Conservation (phyloP, 2,888 invertebrate genomes). For the Palloptera scutellata region DNA sequence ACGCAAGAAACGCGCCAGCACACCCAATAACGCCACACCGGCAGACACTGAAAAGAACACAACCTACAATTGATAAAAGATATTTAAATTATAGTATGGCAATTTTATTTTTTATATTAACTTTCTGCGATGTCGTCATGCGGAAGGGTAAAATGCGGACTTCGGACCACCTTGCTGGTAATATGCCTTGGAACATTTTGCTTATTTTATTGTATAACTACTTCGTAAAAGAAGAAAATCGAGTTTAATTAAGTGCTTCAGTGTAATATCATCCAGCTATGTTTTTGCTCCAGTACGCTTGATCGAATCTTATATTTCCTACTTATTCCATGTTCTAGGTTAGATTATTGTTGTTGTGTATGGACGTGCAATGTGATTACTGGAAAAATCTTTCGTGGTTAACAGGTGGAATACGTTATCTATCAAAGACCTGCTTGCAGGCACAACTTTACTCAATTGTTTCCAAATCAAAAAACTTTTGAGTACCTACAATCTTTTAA, state of each 20-base stretch:
- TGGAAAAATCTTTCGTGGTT: neutral
- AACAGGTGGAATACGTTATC: no score
- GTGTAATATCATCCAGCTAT: no score
- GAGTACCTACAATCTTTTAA: neutral
- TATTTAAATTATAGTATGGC: neutral
- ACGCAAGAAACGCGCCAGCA: constrained; percentile 81
- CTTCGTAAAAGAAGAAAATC: no score
- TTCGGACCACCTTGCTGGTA: constrained; percentile 52
- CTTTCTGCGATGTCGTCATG: constrained; percentile 62
- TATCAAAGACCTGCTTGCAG: no score
- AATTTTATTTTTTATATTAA: constrained; percentile 31
- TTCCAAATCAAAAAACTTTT: neutral
- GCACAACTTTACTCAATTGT: no score
- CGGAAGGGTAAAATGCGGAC: constrained; percentile 56
- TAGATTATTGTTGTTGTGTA: no score
- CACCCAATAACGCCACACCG: constrained; percentile 82
- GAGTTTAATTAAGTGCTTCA: no score
- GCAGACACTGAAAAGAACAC: constrained; percentile 64
- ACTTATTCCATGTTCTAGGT: no score
- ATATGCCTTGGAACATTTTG: constrained; percentile 42
- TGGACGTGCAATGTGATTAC: no score
- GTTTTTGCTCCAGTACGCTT: no score
- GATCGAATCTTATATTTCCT: no score
- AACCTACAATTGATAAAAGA: constrained; percentile 58
- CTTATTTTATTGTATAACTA: constrained; percentile 3